These are phyloP conservation scores for Paraescarpia echinospica DNA, from an alignment of 1,140 invertebrate species.

Conservation along the genomic window DNA sequence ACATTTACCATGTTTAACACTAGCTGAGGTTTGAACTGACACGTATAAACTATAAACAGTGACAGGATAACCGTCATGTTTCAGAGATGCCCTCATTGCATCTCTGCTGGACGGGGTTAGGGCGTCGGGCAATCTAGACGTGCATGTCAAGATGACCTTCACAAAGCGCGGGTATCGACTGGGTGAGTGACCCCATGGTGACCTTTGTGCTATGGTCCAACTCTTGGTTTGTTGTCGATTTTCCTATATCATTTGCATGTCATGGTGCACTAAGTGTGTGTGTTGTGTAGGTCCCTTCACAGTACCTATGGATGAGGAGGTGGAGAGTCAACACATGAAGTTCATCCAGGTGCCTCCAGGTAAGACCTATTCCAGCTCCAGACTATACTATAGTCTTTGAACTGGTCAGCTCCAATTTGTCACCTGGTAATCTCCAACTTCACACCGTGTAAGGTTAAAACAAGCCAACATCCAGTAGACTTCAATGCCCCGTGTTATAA, in stretches of 20 bases:
- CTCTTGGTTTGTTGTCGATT: too few relatives aligned
- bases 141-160: constrained; percentile 86
- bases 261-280: too few relatives aligned
- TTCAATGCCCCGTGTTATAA: too few relatives aligned
- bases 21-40: neutral
- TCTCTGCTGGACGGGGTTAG: constrained; percentile 93
- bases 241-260: too few relatives aligned
- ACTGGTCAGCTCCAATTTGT: neutral
- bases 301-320: constrained; percentile 88
- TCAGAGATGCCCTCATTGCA: constrained; percentile 88
- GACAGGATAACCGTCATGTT: neutral
- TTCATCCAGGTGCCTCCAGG: constrained; percentile 75
- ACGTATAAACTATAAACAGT: neutral
- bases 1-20: neutral
- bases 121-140: constrained; percentile 93
- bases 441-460: too few relatives aligned
- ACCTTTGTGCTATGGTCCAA: too few relatives aligned
- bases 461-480: too few relatives aligned
- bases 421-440: too few relatives aligned
- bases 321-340: constrained; percentile 84
- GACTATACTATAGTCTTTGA: constrained; percentile 6
- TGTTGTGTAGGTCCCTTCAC: constrained; percentile 83
- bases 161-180: constrained; percentile 83
- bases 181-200: constrained; percentile 48
- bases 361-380: too few relatives aligned